Percentiles rank a stretch among this genome's conserved stretches.
These are phyloP conservation scores for Pantherophis alleghaniensis DNA, from an alignment of 2,797 vertebrate species.

Conservation along the genomic window DNA sequence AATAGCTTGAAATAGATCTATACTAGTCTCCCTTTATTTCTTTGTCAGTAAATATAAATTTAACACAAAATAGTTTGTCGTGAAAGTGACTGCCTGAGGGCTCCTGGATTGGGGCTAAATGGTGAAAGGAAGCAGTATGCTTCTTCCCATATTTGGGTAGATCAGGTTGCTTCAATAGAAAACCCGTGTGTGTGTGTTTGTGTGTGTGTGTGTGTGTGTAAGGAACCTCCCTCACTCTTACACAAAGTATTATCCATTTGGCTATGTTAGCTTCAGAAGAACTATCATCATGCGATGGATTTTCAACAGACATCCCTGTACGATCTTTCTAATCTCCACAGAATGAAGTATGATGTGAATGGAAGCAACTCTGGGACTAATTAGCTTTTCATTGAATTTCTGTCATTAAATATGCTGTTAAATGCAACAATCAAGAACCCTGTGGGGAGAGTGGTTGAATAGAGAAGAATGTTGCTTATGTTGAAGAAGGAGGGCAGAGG, in stretches of 20 bases:
- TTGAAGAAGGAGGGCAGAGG: slow-evolving; percentile 21
- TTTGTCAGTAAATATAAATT: too few relatives aligned
- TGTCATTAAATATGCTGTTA: slow-evolving; percentile 30
- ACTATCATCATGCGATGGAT: background rate
- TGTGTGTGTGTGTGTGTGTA: too few relatives aligned
- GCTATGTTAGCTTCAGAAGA: background rate
- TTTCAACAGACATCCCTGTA: fast-evolving
- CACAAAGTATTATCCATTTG: background rate
- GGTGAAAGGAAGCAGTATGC: too few relatives aligned
- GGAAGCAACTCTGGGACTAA: slow-evolving; percentile 39
- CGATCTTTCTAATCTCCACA: slow-evolving; percentile 21
- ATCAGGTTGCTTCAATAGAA: too few relatives aligned
- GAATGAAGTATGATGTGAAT: slow-evolving; percentile 19
- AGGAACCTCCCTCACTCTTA: background rate
- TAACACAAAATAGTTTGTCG: too few relatives aligned
- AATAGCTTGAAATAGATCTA: too few relatives aligned
- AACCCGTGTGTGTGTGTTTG: too few relatives aligned
- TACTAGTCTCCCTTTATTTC: too few relatives aligned
- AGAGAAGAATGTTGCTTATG: slow-evolving; percentile 15
- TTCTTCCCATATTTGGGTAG: too few relatives aligned
- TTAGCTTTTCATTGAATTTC: slow-evolving; percentile 26
- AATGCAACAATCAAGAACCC: slow-evolving; percentile 22
- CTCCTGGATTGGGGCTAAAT: too few relatives aligned
- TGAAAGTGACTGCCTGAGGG: too few relatives aligned
- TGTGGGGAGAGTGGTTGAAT: background rate